Base-by-base conservation (phyloP, 2,113 vertebrate species). In the Hiodon alosoides region DNA sequence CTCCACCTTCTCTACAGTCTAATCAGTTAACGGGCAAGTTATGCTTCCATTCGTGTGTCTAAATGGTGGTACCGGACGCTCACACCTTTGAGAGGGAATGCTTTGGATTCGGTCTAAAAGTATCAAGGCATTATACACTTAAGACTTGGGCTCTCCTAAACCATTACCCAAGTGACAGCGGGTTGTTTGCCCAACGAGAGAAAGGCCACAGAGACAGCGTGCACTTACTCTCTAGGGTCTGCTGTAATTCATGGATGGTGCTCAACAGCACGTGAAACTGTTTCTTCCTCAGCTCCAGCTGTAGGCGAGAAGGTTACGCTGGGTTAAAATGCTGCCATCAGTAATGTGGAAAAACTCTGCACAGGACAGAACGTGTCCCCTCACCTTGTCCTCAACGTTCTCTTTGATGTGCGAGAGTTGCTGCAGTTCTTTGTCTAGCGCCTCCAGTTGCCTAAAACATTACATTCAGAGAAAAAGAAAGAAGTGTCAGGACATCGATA, bases 261-360 rank as follows among this genome's bases (percentile, higher is more conserved):
- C 94, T 98, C 79, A 99, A 93, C 4, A 99, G 93, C 80, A 98
- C 97, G 1, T 98, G 95, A 78, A 99, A 99, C 85, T 99, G 97
- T 77, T 98, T 98, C 85, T 97, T 94, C 78, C 97, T 93, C 80
- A 99, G 83, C 81, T 99, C 97, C 89, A 99, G 82, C 97, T 99
- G 75, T 72, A 71, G 77, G 0, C 9, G 71, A 66, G 78, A 84
- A 0, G 50, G 62, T n/a, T 47, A 51, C 4, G 74, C 47, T 31
- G 66, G 50, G 50, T 52, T 68, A 68, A 50, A 68, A n/a, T 3
- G 14, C 50, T n/a, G 47, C 65, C 65, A 2, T 3, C 31, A 69
- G 51, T 31, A 50, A 66, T 16, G 13, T 17, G n/a, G 77, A 74
- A 11, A 74, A 64, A 10, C 13, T 55, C 4, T 79, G 78, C 3